Percentiles rank a stretch among this genome's conserved stretches.
These are phyloP conservation scores for Sinonovacula constricta DNA, from an alignment of 1,140 invertebrate species.

Conservation along the genomic window DNA sequence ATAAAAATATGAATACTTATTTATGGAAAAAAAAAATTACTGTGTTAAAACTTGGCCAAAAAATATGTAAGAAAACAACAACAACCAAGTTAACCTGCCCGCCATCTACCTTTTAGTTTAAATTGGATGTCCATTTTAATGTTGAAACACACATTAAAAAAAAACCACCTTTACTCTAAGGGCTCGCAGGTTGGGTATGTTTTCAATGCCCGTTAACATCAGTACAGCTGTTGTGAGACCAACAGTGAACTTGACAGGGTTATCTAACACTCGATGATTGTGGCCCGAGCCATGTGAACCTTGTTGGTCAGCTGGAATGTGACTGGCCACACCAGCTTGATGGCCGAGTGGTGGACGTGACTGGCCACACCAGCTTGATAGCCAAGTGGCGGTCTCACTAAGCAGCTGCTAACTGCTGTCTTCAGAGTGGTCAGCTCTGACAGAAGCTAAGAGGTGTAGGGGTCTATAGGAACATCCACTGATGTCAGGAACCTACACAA, in stretches of 20 bases:
- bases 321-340: constrained; percentile 78
- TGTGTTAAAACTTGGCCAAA: too few relatives aligned
- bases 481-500: constrained; percentile 76
- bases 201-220: constrained; percentile 90
- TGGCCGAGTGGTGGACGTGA: constrained; percentile 88
- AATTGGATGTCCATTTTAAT: background rate
- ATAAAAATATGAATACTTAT: too few relatives aligned
- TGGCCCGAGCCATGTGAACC: constrained; percentile 83
- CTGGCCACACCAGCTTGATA: constrained; percentile 91
- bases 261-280: constrained; percentile 92
- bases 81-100: background rate
- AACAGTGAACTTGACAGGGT: constrained; percentile 94
- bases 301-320: constrained; percentile 60
- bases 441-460: constrained; percentile 89
- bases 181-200: constrained; percentile 86
- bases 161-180: constrained; percentile 87
- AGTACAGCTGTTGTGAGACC: constrained; percentile 92
- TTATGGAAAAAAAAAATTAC: too few relatives aligned
- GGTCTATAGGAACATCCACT: constrained; percentile 83
- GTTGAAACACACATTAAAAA: background rate
- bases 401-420: too few relatives aligned
- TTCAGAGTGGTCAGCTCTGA: constrained; percentile 87
- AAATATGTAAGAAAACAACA: too few relatives aligned
- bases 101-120: background rate
- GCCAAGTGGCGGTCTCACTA: too few relatives aligned